These are phyloP conservation scores for Drosophila anomalata DNA, from an alignment of 2,888 invertebrate species.

Conservation along the genomic window DNA sequence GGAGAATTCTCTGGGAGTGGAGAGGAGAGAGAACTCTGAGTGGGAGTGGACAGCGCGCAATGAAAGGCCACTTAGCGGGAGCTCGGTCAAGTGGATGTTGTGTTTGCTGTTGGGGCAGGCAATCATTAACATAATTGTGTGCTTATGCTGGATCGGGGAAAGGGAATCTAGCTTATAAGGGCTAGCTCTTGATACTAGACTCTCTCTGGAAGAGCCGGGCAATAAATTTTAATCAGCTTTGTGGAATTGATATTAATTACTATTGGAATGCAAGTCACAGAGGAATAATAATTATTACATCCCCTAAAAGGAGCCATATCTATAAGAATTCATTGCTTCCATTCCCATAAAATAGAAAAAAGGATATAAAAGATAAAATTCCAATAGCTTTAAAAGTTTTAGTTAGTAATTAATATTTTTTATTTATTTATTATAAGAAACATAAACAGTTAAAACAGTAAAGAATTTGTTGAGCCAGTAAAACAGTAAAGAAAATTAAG, in stretches of 20 bases:
- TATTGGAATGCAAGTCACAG: conserved; percentile 32
- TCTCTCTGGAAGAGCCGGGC: conserved; percentile 1
- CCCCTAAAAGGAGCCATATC: too few species aligned
- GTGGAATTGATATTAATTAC: conserved; percentile 18
- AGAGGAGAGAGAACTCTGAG: conserved; percentile 28
- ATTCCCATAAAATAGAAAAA: too few species aligned
- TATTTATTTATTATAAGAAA: too few species aligned
- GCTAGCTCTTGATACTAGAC: conserved; percentile 1
- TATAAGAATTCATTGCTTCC: too few species aligned
- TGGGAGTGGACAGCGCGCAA: conserved; percentile 33
- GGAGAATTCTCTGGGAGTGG: conserved; percentile 20
- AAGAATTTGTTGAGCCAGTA: too few species aligned
- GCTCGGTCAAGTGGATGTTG: conserved; percentile 51
- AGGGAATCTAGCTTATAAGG: conserved; percentile 1
- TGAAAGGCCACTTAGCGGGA: conserved; percentile 21
- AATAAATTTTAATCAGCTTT: conserved; percentile 33
- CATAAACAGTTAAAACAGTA: too few species aligned
- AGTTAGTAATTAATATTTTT: too few species aligned
- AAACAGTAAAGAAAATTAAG: too few species aligned
- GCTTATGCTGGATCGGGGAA: conserved; percentile 38
- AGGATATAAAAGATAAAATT: too few species aligned
- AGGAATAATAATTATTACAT: neutral
- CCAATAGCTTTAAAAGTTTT: too few species aligned
- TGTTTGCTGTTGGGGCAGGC: conserved; percentile 36
- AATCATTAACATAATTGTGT: conserved; percentile 68